Evolutionary conservation across 2,888 invertebrate species (phyloP), one percentile per base, ranked within the genome.

Genomic region (Drosophila borealis): DNA sequence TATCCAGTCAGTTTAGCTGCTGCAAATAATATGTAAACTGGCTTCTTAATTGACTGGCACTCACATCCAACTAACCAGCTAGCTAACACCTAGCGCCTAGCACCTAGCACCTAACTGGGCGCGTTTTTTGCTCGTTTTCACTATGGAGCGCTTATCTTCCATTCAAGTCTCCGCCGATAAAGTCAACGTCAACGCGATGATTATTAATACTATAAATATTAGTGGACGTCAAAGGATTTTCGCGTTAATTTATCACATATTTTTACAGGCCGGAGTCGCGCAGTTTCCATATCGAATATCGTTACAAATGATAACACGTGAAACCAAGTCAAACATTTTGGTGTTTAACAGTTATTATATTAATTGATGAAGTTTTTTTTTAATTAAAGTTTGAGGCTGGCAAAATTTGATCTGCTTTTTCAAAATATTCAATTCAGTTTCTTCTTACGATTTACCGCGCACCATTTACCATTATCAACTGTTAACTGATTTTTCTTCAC

Each of bases 151-250:
- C 55, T 76, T 73, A 66, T 67, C 83, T 74, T 17, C 44, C 57
- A n/a, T 49, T 21, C 74, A 42, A n/a, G 33, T 13, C 34, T 17
- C 21, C 14, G 59, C 62, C 68, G 89, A 83, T 83, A 83, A 83
- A 71, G 84, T 50, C 80, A 69, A 49, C 80, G 68, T 49, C 66
- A 48, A 54, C 34, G 44, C 50, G 59, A 69, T 88, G 83, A 89
- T 89, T 88, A 88, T 88, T 81, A 88, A 83, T 88, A 83, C 88
- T 83, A 84, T 88, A 84, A 84, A 84, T 89, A 84, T 85, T 76
- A 54, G 74, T 68, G 73, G 74, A 79, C 80, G 89, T 83, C 83
- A 84, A 82, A 82, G 88, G 77, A 76, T 82, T 89, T 83, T 66
- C 64, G 65, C 55, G 44, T 59, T 70, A 42, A 85, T 88, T 79